Evolutionary conservation across 2,113 vertebrate species (phyloP), one percentile per base, ranked within the genome.

Genomic region (Pampusana beccarii): DNA sequence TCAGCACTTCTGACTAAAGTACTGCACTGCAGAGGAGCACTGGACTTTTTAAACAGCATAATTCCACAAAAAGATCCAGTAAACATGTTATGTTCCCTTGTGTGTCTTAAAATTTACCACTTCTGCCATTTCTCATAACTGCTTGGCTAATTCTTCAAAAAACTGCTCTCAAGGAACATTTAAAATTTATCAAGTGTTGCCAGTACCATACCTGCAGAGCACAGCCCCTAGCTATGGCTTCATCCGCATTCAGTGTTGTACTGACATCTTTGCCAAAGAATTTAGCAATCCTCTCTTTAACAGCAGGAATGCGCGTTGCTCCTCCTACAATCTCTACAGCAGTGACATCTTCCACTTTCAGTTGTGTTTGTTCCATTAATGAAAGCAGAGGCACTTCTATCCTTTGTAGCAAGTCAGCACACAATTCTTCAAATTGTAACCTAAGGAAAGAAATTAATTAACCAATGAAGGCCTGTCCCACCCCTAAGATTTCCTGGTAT

Each of bases 201-300:
- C 38, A 44, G 36, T 36, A 82, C 74, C 24, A 26, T 97, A 99
- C 98, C 98, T 98, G 98, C 18, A 98, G 82, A 5, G 98, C 98
- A 75, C 98, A 98, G 8, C 98, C 98, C 77, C 98, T 97, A 72
- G 98, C 98, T 44, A 98, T 98, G 2, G 98, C 98, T 97, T 99
- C 98, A 84, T 98, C 98, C 18, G 98, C 98, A 67, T 98, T 98
- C 53, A 99, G 95, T 1, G 98, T 98, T 28, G 98, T 98, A 89
- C 98, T 98, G 61, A 98, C 66, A 86, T 98, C 98, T 81, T 98
- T 98, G 62, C 97, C 98, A 85, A 99, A 98, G 93, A 99, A 98
- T n/a, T 97, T 98, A 53, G 97, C 94, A 66, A 98, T 98, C 84
- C 86, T 98, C 53, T 98, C 98, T 80, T 98, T 98, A 66, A 98